Conservation (phyloP, 2,888 invertebrate genomes). For the Chymomyza fuscimana region DNA sequence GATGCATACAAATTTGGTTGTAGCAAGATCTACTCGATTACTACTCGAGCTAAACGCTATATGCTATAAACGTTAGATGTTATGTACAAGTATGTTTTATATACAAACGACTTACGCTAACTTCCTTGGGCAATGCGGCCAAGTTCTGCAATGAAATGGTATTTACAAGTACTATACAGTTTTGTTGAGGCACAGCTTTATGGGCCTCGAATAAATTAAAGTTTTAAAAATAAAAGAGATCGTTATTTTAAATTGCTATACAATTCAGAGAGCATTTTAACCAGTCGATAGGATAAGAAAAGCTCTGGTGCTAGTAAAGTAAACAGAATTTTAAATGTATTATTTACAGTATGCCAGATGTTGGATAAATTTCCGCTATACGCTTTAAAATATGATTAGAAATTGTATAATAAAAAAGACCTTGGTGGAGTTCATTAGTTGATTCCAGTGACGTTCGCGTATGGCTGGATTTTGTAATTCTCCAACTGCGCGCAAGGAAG, state of each 20-base stretch:
- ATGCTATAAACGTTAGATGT: neutral
- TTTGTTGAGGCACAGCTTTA: conserved; percentile 47
- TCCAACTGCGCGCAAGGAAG: conserved; percentile 95
- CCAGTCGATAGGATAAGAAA: conserved; percentile 19
- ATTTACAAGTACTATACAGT: conserved; percentile 78
- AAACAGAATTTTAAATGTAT: conserved; percentile 43
- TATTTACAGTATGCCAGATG: conserved; percentile 64
- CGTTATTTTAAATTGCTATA: conserved; percentile 57
- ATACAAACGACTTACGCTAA: conserved; percentile 84
- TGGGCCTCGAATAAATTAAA: conserved; percentile 23
- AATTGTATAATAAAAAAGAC: conserved; percentile 80
- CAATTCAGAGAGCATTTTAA: conserved; percentile 48
- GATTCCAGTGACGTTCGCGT: conserved; percentile 97
- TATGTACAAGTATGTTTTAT: conserved; percentile 14
- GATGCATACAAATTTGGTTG: no score
- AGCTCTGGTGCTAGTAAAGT: conserved; percentile 56
- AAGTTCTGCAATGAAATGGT: conserved; percentile 86
- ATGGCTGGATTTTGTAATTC: conserved; percentile 98
- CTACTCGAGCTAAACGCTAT: conserved; percentile 10
- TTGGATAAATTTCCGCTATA: neutral
- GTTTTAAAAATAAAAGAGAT: conserved; percentile 21
- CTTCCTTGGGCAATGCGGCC: conserved; percentile 89
- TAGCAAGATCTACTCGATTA: neutral
- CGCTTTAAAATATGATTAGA: conserved; percentile 11
- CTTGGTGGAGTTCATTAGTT: conserved; percentile 97